Conservation (phyloP, 2,113 vertebrate species). For the Ovis canadensis region DNA sequence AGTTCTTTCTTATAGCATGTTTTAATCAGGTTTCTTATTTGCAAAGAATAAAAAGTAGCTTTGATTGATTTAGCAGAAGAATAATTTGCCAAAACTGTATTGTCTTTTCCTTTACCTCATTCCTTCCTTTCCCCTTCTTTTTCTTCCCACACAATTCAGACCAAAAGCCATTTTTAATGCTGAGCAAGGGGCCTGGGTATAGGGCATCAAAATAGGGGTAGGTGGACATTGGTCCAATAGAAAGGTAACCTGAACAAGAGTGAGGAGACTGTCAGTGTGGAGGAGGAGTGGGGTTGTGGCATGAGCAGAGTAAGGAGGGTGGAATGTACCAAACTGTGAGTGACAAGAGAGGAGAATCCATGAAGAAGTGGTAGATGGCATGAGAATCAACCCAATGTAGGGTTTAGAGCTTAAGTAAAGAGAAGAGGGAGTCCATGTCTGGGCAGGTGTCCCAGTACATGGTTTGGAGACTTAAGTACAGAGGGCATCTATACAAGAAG, state of each 20-base stretch:
- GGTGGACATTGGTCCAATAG: background rate
- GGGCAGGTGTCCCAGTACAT: background rate
- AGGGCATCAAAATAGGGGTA: background rate
- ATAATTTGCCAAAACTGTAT: background rate
- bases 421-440: background rate
- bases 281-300: background rate
- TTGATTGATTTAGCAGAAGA: background rate
- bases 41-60: background rate
- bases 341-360: background rate
- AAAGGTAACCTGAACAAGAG: background rate
- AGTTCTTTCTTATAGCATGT: background rate
- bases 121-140: background rate
- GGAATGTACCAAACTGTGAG: background rate
- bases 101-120: background rate
- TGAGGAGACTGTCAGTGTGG: background rate
- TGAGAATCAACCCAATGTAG: background rate
- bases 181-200: background rate
- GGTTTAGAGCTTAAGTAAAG: background rate
- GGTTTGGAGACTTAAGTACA: background rate
- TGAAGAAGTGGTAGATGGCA: background rate
- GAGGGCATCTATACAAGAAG: background rate
- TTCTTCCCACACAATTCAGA: background rate
- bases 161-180: background rate
- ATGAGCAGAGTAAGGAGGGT: background rate
- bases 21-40: background rate